A percentile compares a stretch with the other conserved stretches of the same genome.
These are phyloP conservation scores for Spatulosminthurus flaviceps DNA, from an alignment of 2,888 invertebrate genomes.

Conservation along the genomic window DNA sequence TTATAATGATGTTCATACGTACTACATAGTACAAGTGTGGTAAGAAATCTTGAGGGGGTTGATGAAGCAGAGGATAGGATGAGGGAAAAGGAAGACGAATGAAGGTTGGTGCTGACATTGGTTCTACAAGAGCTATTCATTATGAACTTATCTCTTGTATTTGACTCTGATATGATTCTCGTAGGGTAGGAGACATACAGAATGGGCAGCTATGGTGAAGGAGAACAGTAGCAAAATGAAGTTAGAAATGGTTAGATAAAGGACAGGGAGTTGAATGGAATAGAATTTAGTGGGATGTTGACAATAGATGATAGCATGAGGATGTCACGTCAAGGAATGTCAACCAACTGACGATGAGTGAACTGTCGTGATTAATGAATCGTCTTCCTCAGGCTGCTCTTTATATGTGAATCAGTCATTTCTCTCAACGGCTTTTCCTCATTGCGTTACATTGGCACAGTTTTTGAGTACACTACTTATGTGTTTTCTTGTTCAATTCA, in stretches of 20 bases:
- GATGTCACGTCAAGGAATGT: constrained; percentile 42
- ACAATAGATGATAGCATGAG: constrained; percentile 44
- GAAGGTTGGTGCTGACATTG: neutral
- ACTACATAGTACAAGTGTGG: no score
- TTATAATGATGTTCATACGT: no score
- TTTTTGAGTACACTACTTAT: constrained; percentile 5
- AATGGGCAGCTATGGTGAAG: no score
- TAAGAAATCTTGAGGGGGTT: neutral
- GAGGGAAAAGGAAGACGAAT: neutral
- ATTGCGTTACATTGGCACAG: constrained; percentile 33
- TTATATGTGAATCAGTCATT: neutral
- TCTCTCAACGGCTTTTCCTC: neutral
- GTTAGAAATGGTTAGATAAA: constrained; percentile 5
- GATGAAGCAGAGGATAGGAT: neutral
- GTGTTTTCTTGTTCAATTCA: neutral
- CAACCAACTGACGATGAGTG: constrained; percentile 47
- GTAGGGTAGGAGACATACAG: no score
- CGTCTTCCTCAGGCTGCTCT: constrained; percentile 15
- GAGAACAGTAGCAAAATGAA: constrained; percentile 12
- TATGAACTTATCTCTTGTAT: constrained; percentile 28
- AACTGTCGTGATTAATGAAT: constrained; percentile 59
- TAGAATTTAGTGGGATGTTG: constrained; percentile 47
- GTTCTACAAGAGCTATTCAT: neutral
- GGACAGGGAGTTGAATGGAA: constrained; percentile 37
- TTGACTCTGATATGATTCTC: constrained; percentile 9